phyloP scores from a whole-genome alignment of 2,797 vertebrate genomes.

The Clarias fuscus region DNA sequence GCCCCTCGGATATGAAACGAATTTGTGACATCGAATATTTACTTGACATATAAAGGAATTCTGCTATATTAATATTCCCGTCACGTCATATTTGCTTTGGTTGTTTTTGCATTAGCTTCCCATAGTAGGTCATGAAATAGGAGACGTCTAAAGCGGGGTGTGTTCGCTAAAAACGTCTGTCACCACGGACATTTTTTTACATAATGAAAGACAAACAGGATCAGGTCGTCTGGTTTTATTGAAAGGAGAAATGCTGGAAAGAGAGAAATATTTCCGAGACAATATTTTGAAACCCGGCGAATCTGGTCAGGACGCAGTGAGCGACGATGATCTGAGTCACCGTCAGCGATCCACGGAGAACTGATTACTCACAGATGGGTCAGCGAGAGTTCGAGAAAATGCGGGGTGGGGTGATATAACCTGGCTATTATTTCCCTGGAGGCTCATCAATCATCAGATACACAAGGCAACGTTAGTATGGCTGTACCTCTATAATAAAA shows the following conservation, averaged over 20 bases:
- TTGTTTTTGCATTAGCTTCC: neutral
- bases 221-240: slow-evolving; percentile 30
- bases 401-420: neutral
- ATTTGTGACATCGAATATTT: neutral
- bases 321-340: slow-evolving; percentile 31
- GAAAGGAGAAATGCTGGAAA: slow-evolving; percentile 32
- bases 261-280: slow-evolving; percentile 2
- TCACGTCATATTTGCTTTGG: neutral
- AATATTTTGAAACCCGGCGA: slow-evolving; percentile 10
- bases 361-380: slow-evolving; percentile 35
- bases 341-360: slow-evolving; percentile 1
- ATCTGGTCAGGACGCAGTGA: slow-evolving; percentile 30
- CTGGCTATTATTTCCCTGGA: slow-evolving; percentile 6
- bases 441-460: slow-evolving; percentile 2
- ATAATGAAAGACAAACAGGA: slow-evolving; percentile 23
- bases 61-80: neutral
- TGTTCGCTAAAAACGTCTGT: neutral
- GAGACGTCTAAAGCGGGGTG: neutral
- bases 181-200: slow-evolving; percentile 17
- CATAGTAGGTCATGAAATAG: neutral
- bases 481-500: slow-evolving; percentile 6
- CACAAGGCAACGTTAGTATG: slow-evolving; percentile 1
- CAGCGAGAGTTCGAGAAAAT: neutral
- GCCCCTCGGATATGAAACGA: neutral
- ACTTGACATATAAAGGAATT: neutral